phyloP scores from a whole-genome alignment of 2,888 invertebrate species.

The Nemoura dubitans region DNA sequence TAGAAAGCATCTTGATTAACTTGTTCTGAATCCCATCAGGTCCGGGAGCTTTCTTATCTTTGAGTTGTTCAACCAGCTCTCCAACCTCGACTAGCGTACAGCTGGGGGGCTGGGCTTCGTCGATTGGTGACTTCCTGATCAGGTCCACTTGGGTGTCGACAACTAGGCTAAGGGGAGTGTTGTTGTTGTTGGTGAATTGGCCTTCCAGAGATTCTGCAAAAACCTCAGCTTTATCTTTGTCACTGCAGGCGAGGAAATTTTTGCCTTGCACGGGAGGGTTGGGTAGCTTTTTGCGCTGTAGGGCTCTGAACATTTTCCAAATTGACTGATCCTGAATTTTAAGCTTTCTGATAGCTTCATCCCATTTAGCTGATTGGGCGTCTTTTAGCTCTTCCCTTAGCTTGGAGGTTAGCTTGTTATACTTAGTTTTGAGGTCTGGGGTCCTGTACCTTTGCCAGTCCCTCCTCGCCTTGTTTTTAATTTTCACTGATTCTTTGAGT shows the following conservation, averaged over 20 bases:
- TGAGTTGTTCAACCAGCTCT: not conserved
- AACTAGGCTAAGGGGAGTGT: not conserved
- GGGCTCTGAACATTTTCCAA: not conserved
- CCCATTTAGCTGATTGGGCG: not conserved
- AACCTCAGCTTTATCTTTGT: conserved; percentile 24
- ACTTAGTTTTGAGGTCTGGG: not conserved
- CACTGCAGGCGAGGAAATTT: not conserved
- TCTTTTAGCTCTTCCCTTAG: not conserved
- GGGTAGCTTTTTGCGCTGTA: not conserved
- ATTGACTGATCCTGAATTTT: not conserved
- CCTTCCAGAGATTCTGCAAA: not conserved
- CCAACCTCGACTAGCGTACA: not conserved
- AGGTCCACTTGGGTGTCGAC: not conserved
- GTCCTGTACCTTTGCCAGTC: not conserved
- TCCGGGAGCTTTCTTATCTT: conserved; percentile 17
- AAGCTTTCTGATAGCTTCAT: not conserved
- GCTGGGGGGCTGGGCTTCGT: not conserved
- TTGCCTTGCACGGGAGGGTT: not conserved
- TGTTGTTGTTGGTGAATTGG: not conserved
- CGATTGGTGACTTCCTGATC: not conserved
- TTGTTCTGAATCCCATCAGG: conserved; percentile 42
- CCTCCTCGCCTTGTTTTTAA: not conserved
- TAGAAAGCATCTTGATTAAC: conserved; percentile 50
- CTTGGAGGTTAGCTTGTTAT: not conserved
- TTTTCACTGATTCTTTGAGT: not conserved